These are phyloP conservation scores for Neuroterus valhalla DNA, from an alignment of 1,140 invertebrate genomes.

Conservation along the genomic window DNA sequence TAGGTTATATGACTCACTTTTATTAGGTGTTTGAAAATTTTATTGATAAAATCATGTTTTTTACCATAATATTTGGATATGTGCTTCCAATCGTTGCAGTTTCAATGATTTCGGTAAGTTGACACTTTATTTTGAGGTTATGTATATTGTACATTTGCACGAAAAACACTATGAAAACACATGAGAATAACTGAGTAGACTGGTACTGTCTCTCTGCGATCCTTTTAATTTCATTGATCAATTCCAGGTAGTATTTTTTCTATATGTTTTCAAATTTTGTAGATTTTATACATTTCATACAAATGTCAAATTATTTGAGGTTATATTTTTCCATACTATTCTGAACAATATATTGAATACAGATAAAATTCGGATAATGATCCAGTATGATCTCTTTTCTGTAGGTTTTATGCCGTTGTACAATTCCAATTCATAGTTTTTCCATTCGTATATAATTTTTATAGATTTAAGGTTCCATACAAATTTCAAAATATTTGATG, in stretches of 20 bases:
- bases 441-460: not conserved
- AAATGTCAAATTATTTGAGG: not conserved
- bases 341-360: too few relatives aligned
- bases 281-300: not conserved
- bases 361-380: too few relatives aligned
- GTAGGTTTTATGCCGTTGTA: too few relatives aligned
- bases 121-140: constrained; percentile 31
- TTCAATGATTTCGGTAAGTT: constrained; percentile 37
- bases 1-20: constrained; percentile 6
- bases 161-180: not conserved
- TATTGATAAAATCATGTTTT: constrained; percentile 13
- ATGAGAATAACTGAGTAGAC: too few relatives aligned
- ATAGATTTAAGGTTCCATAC: not conserved
- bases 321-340: not conserved
- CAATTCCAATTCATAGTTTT: too few relatives aligned
- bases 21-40: constrained; percentile 25
- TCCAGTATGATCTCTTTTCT: too few relatives aligned
- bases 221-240: too few relatives aligned
- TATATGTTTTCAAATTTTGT: not conserved
- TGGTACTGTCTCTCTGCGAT: too few relatives aligned
- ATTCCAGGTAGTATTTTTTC: too few relatives aligned
- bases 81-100: constrained; percentile 15
- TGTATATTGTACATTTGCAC: not conserved
- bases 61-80: constrained; percentile 28
- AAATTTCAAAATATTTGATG: not conserved